Base-by-base conservation (phyloP, 2,113 vertebrate species). In the Ctenodactylus gundi region DNA sequence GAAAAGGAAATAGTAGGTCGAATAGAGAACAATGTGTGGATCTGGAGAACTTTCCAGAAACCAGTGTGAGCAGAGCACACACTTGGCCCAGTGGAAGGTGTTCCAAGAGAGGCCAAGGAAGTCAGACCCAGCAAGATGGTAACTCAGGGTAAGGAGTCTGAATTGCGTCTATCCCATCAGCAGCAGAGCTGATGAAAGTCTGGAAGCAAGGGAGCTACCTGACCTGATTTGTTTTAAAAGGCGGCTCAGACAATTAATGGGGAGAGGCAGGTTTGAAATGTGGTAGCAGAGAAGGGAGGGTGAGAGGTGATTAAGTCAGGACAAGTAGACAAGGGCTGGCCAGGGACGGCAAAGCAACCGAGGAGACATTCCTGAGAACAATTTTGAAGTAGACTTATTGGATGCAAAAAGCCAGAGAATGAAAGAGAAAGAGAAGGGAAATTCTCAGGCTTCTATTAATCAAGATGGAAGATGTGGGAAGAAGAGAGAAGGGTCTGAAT, bases 21-120 rank as follows among this genome's bases (percentile, higher is more conserved):
- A 21, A 31, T 6, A 7, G 20, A n/a, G 6, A 84, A 51, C n/a
- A 46, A 64, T 8, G 7, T 49, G 53, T 0, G 12, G 62, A 29
- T 44, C 14, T 11, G 7, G 53, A 23, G 81, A 58, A 49, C 20
- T 53, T 51, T n/a, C 72, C 67, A 85, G 93, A 94, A 95, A 65
- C 27, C 21, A 18, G 1, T 15, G 25, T 57, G 62, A 64, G 49
- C 0, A 34, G 23, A n/a, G 12, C 0, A 7, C 31, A n/a, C 10
- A 6, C 31, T 2, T 10, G 9, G 6, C n/a, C n/a, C n/a, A 31
- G 2, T 11, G 5, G 9, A 10, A 27, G 21, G 15, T 62, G 62
- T 73, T 7, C 27, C 4, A 2, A 11, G 53, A 81, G 13, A 75
- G 20, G 7, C 23, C 46, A 14, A 49, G 44, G 58, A 90, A n/a